phyloP scores from a whole-genome alignment of 1,140 invertebrate species.

The Caenorhabditis briggsae region DNA sequence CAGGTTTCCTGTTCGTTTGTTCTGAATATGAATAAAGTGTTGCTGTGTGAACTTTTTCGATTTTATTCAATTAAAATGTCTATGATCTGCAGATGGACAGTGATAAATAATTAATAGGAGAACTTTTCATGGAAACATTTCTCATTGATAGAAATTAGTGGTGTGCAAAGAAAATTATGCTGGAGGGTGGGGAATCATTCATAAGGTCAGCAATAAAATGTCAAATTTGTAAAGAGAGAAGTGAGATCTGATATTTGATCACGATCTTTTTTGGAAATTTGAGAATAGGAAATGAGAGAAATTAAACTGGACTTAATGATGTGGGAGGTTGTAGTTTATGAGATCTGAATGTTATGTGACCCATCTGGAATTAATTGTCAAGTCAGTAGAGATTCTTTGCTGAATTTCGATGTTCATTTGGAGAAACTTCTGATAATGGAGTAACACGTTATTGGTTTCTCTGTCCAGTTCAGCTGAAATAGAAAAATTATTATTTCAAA shows the following conservation, averaged over 20 bases:
- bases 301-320: not conserved
- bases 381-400: no score
- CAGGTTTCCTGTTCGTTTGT: conserved; percentile 21
- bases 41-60: not conserved
- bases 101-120: not conserved
- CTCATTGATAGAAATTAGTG: not conserved
- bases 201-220: not conserved
- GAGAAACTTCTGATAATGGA: no score
- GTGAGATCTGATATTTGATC: conserved; percentile 3
- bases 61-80: not conserved
- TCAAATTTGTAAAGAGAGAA: not conserved
- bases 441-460: not conserved
- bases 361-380: no score
- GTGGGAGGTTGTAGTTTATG: not conserved
- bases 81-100: not conserved
- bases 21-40: conserved; percentile 3
- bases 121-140: not conserved
- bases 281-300: not conserved
- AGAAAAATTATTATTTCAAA: no score
- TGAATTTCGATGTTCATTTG: no score
- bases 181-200: not conserved
- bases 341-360: not conserved
- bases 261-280: not conserved
- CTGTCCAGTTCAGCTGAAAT: not conserved
- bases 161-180: not conserved